Evolutionary conservation across 2,888 invertebrate species (phyloP).

Genomic region (Orthonychiurus folsomi): DNA sequence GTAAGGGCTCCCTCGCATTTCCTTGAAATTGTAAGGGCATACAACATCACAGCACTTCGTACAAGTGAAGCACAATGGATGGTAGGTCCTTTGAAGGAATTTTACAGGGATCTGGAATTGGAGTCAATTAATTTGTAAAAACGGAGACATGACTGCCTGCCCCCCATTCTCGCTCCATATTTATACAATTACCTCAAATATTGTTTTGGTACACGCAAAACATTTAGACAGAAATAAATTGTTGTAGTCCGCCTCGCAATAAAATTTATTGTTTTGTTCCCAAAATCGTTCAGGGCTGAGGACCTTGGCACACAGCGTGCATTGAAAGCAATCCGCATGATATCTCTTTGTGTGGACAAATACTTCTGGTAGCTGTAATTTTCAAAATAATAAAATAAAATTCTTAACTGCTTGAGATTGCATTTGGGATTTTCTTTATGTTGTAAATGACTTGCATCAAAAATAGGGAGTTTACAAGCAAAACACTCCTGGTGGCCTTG

Average conservation of each 20-base stretch:
- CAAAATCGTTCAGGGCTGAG: constrained; percentile 25
- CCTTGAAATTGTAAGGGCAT: constrained; percentile 33
- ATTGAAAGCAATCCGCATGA: constrained; percentile 34
- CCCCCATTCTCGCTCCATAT: neutral
- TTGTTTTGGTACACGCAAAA: constrained; percentile 31
- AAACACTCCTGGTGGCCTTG: neutral
- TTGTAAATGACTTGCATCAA: neutral
- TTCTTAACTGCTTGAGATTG: too few species aligned
- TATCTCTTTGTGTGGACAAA: constrained; percentile 17
- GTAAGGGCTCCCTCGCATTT: constrained; percentile 29
- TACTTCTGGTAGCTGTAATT: neutral
- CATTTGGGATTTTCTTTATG: too few species aligned
- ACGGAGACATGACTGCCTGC: neutral
- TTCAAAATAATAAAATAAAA: neutral
- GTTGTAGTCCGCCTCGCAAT: constrained; percentile 35
- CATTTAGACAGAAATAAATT: constrained; percentile 32
- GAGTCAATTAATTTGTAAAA: constrained; percentile 7
- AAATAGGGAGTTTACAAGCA: neutral
- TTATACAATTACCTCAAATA: constrained; percentile 27
- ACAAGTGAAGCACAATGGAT: constrained; percentile 37
- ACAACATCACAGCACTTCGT: constrained; percentile 34
- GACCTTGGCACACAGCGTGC: constrained; percentile 28
- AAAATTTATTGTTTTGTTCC: constrained; percentile 31
- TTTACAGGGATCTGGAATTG: constrained; percentile 25
- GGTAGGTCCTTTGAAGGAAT: constrained; percentile 30